phyloP scores from a whole-genome alignment of 2,797 vertebrate genomes.

The Huso huso region DNA sequence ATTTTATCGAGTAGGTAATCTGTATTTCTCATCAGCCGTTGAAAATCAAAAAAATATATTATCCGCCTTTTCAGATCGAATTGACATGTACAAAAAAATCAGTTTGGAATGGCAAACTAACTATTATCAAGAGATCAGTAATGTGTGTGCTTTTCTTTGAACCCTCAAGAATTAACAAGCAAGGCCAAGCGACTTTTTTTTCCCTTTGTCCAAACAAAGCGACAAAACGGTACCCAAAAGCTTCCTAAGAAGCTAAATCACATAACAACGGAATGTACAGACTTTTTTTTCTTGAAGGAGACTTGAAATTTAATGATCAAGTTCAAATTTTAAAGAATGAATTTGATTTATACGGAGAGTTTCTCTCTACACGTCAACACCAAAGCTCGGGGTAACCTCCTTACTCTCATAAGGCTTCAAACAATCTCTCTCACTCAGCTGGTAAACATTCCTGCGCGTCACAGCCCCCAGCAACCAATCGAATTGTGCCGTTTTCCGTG shows the following conservation, averaged over 20 bases:
- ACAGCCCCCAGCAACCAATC: constrained; percentile 25
- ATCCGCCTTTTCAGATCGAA: background rate
- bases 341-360: no score
- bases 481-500: background rate
- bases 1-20: constrained; percentile 26
- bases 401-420: background rate
- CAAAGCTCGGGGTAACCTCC: constrained; percentile 3
- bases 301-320: background rate
- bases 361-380: background rate
- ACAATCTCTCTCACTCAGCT: constrained; percentile 20
- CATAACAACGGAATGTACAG: background rate
- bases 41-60: background rate
- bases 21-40: constrained; percentile 23
- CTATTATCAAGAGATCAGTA: no score
- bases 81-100: background rate
- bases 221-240: constrained; percentile 16
- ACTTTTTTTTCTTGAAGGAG: no score
- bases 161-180: constrained; percentile 5
- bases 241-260: constrained; percentile 16
- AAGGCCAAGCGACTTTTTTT: constrained; percentile 13
- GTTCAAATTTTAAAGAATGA: background rate
- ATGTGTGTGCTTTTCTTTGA: no score
- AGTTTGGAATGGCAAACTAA: background rate
- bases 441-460: constrained; percentile 31
- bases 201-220: constrained; percentile 35